Conservation (phyloP, 2,888 invertebrate species). For the Cantharis flavilabris region DNA sequence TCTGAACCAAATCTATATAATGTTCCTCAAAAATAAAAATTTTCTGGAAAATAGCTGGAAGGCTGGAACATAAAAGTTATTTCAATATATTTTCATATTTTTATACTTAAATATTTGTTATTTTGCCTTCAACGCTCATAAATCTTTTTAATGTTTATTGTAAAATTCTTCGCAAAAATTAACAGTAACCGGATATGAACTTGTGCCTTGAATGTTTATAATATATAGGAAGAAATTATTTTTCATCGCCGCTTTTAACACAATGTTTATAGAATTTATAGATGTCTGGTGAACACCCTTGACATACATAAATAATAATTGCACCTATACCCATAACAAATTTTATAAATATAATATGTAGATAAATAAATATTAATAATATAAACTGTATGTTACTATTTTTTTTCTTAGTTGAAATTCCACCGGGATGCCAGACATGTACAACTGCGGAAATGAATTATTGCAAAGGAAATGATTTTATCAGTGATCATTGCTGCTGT, state of each 20-base stretch:
- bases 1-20: neutral
- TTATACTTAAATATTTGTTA: neutral
- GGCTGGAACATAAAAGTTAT: too few relatives aligned
- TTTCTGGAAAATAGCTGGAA: neutral
- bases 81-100: neutral
- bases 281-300: neutral
- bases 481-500: conserved; percentile 65
- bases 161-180: neutral
- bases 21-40: neutral
- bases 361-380: neutral
- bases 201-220: neutral
- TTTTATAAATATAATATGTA: neutral
- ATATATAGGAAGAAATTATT: neutral
- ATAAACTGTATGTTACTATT: conserved; percentile 1
- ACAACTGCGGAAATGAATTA: conserved; percentile 65
- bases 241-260: neutral
- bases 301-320: neutral
- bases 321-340: neutral
- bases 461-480: conserved; percentile 64
- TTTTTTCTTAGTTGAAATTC: conserved; percentile 51
- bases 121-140: neutral
- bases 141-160: neutral
- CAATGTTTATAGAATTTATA: neutral
- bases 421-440: conserved; percentile 67
- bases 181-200: neutral